Conservation (phyloP, 2,888 invertebrate species). For the Troglohyphantes excavatus region DNA sequence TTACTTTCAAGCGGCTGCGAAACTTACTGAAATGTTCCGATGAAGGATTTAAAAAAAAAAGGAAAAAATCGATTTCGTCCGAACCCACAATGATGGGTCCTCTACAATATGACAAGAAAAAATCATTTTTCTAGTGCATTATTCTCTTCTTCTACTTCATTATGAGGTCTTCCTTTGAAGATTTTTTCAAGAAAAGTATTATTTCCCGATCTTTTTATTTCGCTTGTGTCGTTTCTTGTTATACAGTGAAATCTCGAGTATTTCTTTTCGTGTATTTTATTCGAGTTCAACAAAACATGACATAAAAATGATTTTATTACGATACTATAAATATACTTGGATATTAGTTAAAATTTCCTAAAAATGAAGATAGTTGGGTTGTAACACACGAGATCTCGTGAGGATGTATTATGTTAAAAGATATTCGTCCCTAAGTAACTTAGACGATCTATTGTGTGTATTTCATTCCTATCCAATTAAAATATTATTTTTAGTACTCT, state of each 20-base stretch:
- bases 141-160: slow-evolving; percentile 17
- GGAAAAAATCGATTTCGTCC: slow-evolving; percentile 13
- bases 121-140: background rate
- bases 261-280: background rate
- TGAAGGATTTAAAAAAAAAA: slow-evolving; percentile 7
- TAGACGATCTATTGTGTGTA: too few relatives aligned
- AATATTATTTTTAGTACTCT: too few relatives aligned
- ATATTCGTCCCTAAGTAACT: too few relatives aligned
- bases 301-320: too few relatives aligned
- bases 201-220: background rate
- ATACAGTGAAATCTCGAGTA: background rate
- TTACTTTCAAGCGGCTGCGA: background rate
- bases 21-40: background rate
- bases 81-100: background rate
- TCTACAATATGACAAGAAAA: slow-evolving; percentile 13
- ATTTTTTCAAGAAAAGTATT: background rate
- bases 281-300: too few relatives aligned
- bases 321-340: too few relatives aligned
- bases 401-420: too few relatives aligned
- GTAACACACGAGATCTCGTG: too few relatives aligned
- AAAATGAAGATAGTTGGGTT: too few relatives aligned
- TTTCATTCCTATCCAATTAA: too few relatives aligned
- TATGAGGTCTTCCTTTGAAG: background rate
- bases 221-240: background rate
- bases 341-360: too few relatives aligned